Evolutionary conservation across 2,888 invertebrate species (phyloP).

Genomic region (Tipula unca): DNA sequence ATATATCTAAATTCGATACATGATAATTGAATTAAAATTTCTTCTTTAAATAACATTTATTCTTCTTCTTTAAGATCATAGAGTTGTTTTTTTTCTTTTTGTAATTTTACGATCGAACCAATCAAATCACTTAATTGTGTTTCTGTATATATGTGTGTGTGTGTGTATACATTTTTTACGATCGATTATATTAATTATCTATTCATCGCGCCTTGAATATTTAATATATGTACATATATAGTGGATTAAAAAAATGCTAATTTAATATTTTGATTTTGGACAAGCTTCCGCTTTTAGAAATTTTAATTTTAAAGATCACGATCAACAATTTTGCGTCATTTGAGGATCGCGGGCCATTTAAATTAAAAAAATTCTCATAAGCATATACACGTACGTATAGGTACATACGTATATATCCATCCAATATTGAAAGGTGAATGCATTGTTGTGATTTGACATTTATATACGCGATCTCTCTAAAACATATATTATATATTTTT

Average conservation of each 20-base stretch:
- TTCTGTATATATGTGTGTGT: background rate
- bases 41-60: background rate
- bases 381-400: too few relatives aligned
- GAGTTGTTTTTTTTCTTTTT: too few relatives aligned
- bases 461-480: background rate
- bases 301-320: background rate
- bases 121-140: background rate
- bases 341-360: background rate
- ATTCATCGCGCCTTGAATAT: slow-evolving; percentile 8
- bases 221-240: background rate
- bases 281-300: background rate
- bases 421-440: background rate
- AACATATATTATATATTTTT: background rate
- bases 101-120: background rate
- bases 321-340: too few relatives aligned
- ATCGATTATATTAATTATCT: background rate
- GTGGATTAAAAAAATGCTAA: background rate
- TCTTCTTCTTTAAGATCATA: background rate
- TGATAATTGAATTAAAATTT: background rate
- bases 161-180: background rate
- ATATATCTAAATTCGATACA: background rate
- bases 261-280: background rate
- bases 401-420: background rate
- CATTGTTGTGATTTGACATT: background rate
- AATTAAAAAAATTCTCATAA: background rate